Base-by-base conservation (phyloP, 2,797 vertebrate species). In the Amniataba percoides region DNA sequence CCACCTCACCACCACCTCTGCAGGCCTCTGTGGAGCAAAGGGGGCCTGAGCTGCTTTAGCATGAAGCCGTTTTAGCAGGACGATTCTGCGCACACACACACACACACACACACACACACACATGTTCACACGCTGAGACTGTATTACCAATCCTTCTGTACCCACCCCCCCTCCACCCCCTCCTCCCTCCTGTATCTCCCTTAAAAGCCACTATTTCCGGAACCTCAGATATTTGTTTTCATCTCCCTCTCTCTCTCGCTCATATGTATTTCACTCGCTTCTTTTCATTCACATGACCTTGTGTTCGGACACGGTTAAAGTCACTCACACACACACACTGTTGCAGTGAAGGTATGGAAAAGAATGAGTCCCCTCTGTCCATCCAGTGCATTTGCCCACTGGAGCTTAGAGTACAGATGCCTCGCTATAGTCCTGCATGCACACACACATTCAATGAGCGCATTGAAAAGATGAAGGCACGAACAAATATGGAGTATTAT, bases 401-500 rank as follows among this genome's bases (percentile, higher is more conserved):
- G 83, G 84, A 85, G 86, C 87, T 87, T 81, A 45, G 63, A 89
- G 70, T 51, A 70, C 76, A 73, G 71, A 83, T 71, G 67, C 53
- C 63, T 69, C 66, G 57, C 83, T 72, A n/a, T 71, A 59, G 61
- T 55, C 48, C 67, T 56, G 13, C 68, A 45, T 8, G 27, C 56
- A 53, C 46, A 51, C 60, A 66, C 70, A 77, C 69, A 75, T 73
- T 83, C 76, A 78, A 13, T 69, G 73, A 84, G 71, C 57, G 66
- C 79, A 78, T 78, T 81, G 80, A 83, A 85, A 76, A 80, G 81
- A 87, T 48, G 60, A 78, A 82, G 83, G 74, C 71, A 62, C 45
- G 70, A 80, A 79, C 82, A 86, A 91, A 89, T 87, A 81, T 82
- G 68, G 66, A 82, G 87, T 80, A 78, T 90, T 92, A 90, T 90